Percentiles rank a stretch among this genome's conserved stretches.
These are phyloP conservation scores for Haliclona indistincta DNA, from an alignment of 37 sponge, comb jelly and placozoan species.

Conservation along the genomic window DNA sequence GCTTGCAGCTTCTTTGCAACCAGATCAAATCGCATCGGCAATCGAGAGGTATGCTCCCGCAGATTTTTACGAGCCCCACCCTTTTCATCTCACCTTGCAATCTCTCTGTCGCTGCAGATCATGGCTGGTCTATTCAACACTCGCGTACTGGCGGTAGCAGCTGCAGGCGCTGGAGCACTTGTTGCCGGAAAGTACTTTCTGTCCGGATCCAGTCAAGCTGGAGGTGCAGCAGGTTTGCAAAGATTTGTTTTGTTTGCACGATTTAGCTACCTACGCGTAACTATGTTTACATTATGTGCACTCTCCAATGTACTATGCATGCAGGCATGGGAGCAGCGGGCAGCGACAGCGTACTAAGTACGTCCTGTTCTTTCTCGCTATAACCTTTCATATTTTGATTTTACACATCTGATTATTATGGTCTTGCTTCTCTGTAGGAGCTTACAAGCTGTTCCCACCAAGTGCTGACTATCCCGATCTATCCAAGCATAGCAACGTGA, in stretches of 20 bases:
- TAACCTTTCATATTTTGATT: too few relatives aligned
- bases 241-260: not conserved
- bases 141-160: not conserved
- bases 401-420: too few relatives aligned
- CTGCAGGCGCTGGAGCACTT: slow-evolving; percentile 1
- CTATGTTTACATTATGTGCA: not conserved
- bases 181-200: not conserved
- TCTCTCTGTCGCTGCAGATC: too few relatives aligned
- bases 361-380: too few relatives aligned
- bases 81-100: too few relatives aligned
- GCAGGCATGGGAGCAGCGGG: too few relatives aligned
- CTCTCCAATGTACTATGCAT: not conserved
- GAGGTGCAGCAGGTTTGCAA: slow-evolving; percentile 1
- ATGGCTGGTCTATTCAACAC: slow-evolving; percentile 1
- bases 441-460: slow-evolving; percentile 13
- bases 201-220: not conserved
- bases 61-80: too few relatives aligned
- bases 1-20: too few relatives aligned
- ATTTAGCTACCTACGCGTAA: not conserved
- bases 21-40: too few relatives aligned
- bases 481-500: slow-evolving; percentile 9
- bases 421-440: slow-evolving; percentile 8
- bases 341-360: too few relatives aligned
- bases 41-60: too few relatives aligned
- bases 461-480: slow-evolving; percentile 9